Evolutionary conservation across 2,797 vertebrate species (phyloP).

Genomic region (Sebastolobus altivelis): DNA sequence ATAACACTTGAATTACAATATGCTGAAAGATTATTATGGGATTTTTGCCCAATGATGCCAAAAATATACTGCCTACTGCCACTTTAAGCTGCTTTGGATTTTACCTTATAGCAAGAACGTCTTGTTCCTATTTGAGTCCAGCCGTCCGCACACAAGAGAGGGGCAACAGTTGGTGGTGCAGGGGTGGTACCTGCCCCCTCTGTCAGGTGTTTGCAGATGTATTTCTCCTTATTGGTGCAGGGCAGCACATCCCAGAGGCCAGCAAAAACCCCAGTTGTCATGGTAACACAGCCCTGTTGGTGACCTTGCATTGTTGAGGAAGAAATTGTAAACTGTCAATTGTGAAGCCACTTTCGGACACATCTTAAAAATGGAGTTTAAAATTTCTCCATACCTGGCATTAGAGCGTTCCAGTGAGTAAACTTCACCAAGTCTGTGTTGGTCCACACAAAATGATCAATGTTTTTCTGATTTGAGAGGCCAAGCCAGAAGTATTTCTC

Average conservation of each 20-base stretch:
- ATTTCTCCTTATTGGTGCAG: constrained; percentile 90
- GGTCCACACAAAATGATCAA: constrained; percentile 87
- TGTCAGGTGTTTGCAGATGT: constrained; percentile 90
- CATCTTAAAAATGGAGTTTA: neutral
- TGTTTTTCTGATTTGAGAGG: constrained; percentile 87
- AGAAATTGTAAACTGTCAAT: neutral
- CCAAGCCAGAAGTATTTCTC: constrained; percentile 94
- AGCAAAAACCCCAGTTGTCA: constrained; percentile 87
- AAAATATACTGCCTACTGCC: too few species aligned
- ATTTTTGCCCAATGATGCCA: too few species aligned
- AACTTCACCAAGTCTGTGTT: constrained; percentile 81
- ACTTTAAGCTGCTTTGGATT: neutral
- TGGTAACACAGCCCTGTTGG: constrained; percentile 90
- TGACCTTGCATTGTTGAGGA: constrained; percentile 77
- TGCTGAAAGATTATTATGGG: too few species aligned
- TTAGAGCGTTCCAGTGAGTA: constrained; percentile 91
- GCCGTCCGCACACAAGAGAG: constrained; percentile 79
- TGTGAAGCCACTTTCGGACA: fast-evolving
- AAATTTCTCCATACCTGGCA: constrained; percentile 87
- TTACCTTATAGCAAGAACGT: constrained; percentile 70
- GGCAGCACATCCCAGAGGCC: constrained; percentile 93
- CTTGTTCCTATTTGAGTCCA: constrained; percentile 75
- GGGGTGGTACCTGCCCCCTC: constrained; percentile 85
- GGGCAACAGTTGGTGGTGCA: constrained; percentile 78
- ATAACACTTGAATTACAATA: too few species aligned